Base-by-base conservation (phyloP, 2,888 invertebrate genomes). In the Xylocampa areola region DNA sequence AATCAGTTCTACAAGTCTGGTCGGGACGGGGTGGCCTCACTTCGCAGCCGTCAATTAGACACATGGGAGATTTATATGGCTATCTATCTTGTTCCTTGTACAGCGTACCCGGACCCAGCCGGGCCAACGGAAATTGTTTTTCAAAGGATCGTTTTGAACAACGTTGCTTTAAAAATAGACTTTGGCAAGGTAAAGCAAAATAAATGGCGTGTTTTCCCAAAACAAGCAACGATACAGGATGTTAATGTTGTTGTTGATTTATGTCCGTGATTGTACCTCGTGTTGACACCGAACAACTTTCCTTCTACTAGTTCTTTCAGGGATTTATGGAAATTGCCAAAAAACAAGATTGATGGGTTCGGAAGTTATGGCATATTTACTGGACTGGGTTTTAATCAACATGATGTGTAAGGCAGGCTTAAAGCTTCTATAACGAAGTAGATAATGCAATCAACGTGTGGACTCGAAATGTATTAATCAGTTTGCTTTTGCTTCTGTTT, bases 41-140 rank as follows among this genome's bases (percentile, higher is more conserved):
- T 82, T 85, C 82, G 82, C 81, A 81, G 79, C 88, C 89, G 90
- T 91, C 92, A 91, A 91, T 91, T 91, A 92, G 90, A 91, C 90
- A 88, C 85, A 81, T 82, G 80, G 82, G 82, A 90, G 91, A 92
- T 92, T 92, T 92, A 92, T 92, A 87, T 75, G 84, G 84, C 90
- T 82, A 91, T 92, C 86, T 85, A 86, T 92, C 91, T 92, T 89
- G 83, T 82, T 78, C 75, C 84, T 79, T 79, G 81, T 79, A 80
- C 77, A 74, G 58, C 73, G 73, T 62, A 72, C 76, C 72, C 78
- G 72, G 76, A 66, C 70, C 68, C 76, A 74, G 69, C 71, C 74
- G 69, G 74, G 70, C 76, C 69, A 77, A 72, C 77, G 85, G 86
- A 88, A 88, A 90, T 88, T 88, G 89, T 88, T 90, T 89, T 87